A percentile compares a stretch with the other conserved stretches of the same genome.
phyloP scores from a whole-genome alignment of 2,113 vertebrate genomes.

The Cyphomyrus discorhynchus region DNA sequence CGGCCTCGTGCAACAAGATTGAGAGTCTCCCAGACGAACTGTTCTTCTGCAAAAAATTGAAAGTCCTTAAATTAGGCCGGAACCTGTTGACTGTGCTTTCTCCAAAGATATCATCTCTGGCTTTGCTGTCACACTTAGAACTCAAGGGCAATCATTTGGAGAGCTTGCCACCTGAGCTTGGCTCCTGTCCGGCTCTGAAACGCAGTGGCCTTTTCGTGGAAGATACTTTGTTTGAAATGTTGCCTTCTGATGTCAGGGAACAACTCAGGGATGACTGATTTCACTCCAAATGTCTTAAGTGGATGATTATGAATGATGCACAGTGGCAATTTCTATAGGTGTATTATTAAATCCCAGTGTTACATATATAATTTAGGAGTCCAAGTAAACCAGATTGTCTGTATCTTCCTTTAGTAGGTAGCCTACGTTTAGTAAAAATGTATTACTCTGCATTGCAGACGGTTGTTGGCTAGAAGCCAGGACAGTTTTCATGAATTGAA shows the following conservation, averaged over 20 bases:
- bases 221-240: constrained; percentile 84
- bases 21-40: constrained; percentile 94
- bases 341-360: constrained; percentile 32
- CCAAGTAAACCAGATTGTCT: not conserved
- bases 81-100: constrained; percentile 86
- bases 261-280: constrained; percentile 87
- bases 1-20: constrained; percentile 89
- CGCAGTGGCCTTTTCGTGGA: constrained; percentile 77
- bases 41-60: constrained; percentile 97
- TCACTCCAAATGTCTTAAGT: constrained; percentile 61
- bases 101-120: constrained; percentile 87
- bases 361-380: constrained; percentile 15
- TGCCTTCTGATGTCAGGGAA: constrained; percentile 90
- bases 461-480: not conserved
- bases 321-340: constrained; percentile 16
- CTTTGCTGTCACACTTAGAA: constrained; percentile 77
- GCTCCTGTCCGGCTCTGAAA: constrained; percentile 80
- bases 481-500: not conserved
- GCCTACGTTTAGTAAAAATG: not conserved
- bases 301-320: constrained; percentile 16
- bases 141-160: constrained; percentile 97
- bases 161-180: constrained; percentile 79
- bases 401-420: not conserved
- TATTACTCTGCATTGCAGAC: not conserved
- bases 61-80: constrained; percentile 89